Conservation (phyloP, 2,797 vertebrate species). For the Calcarius lapponicus region DNA sequence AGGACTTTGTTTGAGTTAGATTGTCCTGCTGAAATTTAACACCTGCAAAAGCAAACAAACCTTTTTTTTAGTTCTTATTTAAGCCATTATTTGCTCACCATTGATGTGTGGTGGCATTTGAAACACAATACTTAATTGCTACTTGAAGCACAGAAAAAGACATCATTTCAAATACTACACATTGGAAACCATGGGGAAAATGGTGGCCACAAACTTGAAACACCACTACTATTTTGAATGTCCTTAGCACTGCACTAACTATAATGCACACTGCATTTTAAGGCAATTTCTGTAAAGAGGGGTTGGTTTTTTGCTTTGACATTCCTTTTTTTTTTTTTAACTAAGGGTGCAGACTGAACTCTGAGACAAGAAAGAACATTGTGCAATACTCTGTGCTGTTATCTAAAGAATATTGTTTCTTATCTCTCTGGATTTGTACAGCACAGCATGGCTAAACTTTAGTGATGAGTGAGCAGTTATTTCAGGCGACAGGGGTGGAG, state of each 20-base stretch:
- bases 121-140: conserved; percentile 58
- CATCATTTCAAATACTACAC: background rate
- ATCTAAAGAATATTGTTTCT: conserved; percentile 59
- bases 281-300: background rate
- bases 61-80: conserved; percentile 35
- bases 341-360: conserved; percentile 57
- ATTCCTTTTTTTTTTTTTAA: background rate
- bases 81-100: conserved; percentile 41
- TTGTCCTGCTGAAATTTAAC: conserved; percentile 58
- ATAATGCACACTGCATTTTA: background rate
- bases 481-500: conserved; percentile 32
- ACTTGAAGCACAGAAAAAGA: conserved; percentile 1
- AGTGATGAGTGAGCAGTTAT: conserved; percentile 64
- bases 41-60: conserved; percentile 56
- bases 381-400: conserved; percentile 40
- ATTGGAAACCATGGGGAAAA: background rate
- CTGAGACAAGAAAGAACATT: conserved; percentile 58
- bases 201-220: background rate
- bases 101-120: conserved; percentile 43
- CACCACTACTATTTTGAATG: background rate
- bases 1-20: conserved; percentile 57
- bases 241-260: background rate
- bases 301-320: background rate
- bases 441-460: conserved; percentile 28
- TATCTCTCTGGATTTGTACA: conserved; percentile 47